A percentile compares a stretch with the other conserved stretches of the same genome.
These are phyloP conservation scores for Ataeniobius toweri DNA, from an alignment of 2,797 vertebrate species.

Conservation along the genomic window DNA sequence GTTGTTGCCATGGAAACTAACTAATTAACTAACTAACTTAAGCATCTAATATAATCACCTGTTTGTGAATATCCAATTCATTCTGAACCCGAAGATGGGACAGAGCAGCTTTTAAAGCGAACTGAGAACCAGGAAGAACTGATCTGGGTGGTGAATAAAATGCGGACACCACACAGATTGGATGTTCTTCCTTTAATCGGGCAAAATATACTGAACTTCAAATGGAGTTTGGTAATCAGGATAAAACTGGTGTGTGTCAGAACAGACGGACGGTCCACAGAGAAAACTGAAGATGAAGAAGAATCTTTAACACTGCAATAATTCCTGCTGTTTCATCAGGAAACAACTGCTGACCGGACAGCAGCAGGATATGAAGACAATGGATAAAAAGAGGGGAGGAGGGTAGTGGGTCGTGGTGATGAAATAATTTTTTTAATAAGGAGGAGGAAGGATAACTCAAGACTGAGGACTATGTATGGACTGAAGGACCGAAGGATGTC, in stretches of 20 bases:
- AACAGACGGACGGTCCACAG: background rate
- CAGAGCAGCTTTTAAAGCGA: no score
- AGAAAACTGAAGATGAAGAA: background rate
- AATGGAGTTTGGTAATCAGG: background rate
- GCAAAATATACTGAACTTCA: background rate
- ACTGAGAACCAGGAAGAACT: no score
- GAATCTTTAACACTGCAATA: conserved; percentile 3
- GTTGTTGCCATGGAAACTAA: no score
- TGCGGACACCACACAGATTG: background rate
- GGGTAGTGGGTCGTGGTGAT: no score
- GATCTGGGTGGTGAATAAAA: background rate
- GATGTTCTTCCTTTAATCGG: background rate
- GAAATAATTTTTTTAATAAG: background rate
- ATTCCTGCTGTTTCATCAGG: conserved; percentile 2
- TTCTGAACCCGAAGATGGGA: no score
- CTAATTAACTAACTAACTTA: no score
- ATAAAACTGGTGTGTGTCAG: background rate
- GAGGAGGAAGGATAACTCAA: background rate
- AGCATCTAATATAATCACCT: no score
- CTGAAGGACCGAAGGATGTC: background rate
- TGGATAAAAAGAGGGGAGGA: background rate
- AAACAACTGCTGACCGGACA: background rate
- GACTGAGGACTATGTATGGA: background rate
- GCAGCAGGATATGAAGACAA: background rate
- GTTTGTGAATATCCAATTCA: no score